Evolutionary conservation across 2,113 vertebrate genomes (phyloP), one percentile per base, ranked within the genome.

Genomic region (Cygnus buccinator): DNA sequence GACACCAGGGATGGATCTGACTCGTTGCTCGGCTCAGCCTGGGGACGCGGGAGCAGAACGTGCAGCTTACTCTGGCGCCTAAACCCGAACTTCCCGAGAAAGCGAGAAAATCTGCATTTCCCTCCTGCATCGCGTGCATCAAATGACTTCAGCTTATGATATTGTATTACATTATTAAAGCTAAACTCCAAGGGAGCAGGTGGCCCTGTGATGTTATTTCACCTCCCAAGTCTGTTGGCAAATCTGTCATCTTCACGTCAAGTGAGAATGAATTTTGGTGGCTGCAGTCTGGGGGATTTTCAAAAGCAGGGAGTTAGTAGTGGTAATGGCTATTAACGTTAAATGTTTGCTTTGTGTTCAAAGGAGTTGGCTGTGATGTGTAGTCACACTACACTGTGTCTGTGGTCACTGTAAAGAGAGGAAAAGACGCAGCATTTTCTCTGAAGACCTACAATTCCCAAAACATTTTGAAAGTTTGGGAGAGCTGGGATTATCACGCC

Each of bases 151-250:
- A 88, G 58, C 44, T 68, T 74, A 81, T 37, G 68, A 50, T 79
- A 89, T 39, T 90, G 73, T 52, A 66, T 79, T 78, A 66, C 54
- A 46, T 90, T 94, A 88, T 84, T 92, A 78, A 95, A 91, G 41
- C 46, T 63, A 70, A 95, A 95, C 65, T 95, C 91, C 23, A 59
- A 72, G 57, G 46, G 43, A 93, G 79, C 72, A 91, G 72, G 84
- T 93, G 93, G 84, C 70, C 78, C 33, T 35, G 52, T 95, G 83
- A 84, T 81, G 84, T 78, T 89, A 77, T 88, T 97, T 95, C 72
- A 80, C 55, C 79, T 95, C 87, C n/a, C 78, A 86, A 58, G 75
- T 75, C 93, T 95, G 61, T 81, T 93, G 82, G 83, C 82, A 93
- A 86, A 88, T 95, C 82, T 94, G 76, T 92, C 70, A 33, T 89